Conservation (phyloP, 2,113 vertebrate genomes). For the Oenanthe melanoleuca region DNA sequence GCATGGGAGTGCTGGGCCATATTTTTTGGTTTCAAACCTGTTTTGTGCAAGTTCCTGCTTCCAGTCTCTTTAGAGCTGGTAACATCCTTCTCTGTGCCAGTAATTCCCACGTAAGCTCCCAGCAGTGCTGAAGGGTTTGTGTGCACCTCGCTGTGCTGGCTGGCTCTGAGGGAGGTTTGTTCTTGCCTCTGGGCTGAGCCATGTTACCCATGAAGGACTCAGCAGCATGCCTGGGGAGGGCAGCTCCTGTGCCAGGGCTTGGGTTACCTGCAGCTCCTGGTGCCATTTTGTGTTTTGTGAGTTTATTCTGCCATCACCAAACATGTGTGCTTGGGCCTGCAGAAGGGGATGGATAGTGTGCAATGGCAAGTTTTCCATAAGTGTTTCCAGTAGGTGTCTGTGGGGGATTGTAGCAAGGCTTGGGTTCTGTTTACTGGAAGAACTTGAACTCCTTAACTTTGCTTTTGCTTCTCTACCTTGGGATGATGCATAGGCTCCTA, state of each 20-base stretch:
- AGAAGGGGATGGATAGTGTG: not conserved
- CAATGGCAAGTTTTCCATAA: not conserved
- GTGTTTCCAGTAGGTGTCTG: not conserved
- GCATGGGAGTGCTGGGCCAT: not conserved
- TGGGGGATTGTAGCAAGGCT: not conserved
- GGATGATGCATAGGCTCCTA: not conserved
- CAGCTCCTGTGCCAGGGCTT: rapidly evolving
- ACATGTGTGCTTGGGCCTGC: not conserved
- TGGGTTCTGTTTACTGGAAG: not conserved
- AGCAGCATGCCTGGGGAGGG: rapidly evolving
- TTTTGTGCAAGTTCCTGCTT: not conserved
- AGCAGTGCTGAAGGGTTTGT: not conserved
- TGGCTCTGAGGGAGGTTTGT: not conserved
- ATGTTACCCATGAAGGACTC: not conserved
- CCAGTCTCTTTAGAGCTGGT: rapidly evolving
- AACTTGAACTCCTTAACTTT: not conserved
- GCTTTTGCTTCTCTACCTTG: rapidly evolving
- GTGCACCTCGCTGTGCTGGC: not conserved
- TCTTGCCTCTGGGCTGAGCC: not conserved
- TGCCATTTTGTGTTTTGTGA: not conserved
- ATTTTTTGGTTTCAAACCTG: not conserved
- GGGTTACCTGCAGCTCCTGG: rapidly evolving
- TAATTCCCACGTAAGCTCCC: not conserved
- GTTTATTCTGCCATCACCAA: not conserved
- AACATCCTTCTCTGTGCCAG: rapidly evolving